These are phyloP conservation scores for Prolemur simus DNA, from an alignment of 2,113 vertebrate species.

Conservation along the genomic window DNA sequence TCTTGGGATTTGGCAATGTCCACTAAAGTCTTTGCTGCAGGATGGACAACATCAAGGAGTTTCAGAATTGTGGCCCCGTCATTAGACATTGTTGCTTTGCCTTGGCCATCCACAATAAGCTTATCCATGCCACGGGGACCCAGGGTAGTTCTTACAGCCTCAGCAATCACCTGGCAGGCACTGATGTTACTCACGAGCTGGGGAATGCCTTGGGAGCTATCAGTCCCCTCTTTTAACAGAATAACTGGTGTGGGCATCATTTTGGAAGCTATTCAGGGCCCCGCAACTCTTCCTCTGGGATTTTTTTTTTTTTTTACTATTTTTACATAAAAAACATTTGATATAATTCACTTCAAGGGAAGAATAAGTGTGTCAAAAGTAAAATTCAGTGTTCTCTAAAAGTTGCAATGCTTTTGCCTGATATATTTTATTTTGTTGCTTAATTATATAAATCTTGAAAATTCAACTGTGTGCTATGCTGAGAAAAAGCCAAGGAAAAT, in stretches of 20 bases:
- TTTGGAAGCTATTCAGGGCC: too few relatives aligned
- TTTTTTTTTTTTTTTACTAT: background rate
- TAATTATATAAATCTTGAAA: background rate
- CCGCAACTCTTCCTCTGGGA: too few relatives aligned
- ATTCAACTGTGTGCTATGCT: background rate
- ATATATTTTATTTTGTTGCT: background rate
- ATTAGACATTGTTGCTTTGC: slow-evolving; percentile 98
- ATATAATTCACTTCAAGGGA: background rate
- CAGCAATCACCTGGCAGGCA: slow-evolving; percentile 97
- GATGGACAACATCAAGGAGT: slow-evolving; percentile 96
- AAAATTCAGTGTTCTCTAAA: background rate
- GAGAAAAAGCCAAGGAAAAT: background rate
- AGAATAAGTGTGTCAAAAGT: background rate
- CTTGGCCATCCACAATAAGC: slow-evolving; percentile 94
- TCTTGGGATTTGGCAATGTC: slow-evolving; percentile 99
- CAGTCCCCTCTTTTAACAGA: slow-evolving; percentile 97
- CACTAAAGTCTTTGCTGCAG: slow-evolving; percentile 96
- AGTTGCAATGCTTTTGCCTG: background rate
- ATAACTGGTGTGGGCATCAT: slow-evolving; percentile 96
- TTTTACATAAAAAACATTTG: background rate
- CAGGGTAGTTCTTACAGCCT: slow-evolving; percentile 96
- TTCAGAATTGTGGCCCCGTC: slow-evolving; percentile 99
- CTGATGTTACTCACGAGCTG: slow-evolving; percentile 99
- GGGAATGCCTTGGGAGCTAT: slow-evolving; percentile 95
- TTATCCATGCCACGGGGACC: slow-evolving; percentile 99